These are phyloP conservation scores for Lepidothrix coronata DNA, from an alignment of 2,113 vertebrate genomes.

Conservation along the genomic window DNA sequence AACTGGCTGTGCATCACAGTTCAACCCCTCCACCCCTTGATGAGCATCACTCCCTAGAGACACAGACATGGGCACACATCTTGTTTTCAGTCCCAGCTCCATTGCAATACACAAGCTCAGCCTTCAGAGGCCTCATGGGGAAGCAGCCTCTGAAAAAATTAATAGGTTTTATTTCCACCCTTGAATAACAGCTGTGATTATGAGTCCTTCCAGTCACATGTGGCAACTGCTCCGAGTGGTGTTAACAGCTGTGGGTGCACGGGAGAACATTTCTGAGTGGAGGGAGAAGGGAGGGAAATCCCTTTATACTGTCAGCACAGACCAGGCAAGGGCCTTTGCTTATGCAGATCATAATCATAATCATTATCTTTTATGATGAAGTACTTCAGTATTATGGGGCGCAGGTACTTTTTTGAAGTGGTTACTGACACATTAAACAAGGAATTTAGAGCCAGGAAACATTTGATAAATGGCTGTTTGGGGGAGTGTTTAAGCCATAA, in stretches of 20 bases:
- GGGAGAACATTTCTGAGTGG: neutral
- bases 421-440: constrained; percentile 64
- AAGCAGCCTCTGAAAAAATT: neutral
- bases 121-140: neutral
- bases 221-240: neutral
- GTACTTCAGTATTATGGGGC: constrained; percentile 34
- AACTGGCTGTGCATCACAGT: neutral
- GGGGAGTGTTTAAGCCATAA: constrained; percentile 37
- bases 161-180: neutral
- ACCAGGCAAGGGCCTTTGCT: constrained; percentile 49
- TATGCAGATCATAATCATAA: constrained; percentile 61
- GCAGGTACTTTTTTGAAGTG: constrained; percentile 45
- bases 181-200: neutral
- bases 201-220: neutral
- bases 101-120: accelerated
- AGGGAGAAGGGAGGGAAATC: constrained; percentile 3
- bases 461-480: constrained; percentile 56
- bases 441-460: constrained; percentile 30
- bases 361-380: constrained; percentile 63
- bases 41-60: neutral
- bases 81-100: neutral
- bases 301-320: constrained; percentile 1
- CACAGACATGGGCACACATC: neutral
- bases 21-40: neutral
- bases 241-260: neutral